phyloP scores from a whole-genome alignment of 2,797 vertebrate species.

The Helarctos malayanus region DNA sequence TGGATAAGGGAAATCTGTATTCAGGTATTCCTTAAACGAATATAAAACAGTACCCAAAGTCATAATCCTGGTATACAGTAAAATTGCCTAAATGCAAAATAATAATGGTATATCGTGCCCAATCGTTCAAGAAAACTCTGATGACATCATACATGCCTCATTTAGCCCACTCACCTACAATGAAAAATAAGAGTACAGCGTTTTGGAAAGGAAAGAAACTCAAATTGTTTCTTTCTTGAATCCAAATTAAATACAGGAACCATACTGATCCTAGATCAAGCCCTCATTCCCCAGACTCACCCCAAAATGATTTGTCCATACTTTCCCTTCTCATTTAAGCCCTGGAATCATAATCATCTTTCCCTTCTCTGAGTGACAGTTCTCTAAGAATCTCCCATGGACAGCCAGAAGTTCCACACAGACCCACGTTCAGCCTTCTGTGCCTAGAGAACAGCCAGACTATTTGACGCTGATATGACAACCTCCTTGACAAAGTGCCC shows the following conservation, averaged over 20 bases:
- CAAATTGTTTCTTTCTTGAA: constrained; percentile 49
- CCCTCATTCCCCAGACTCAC: neutral
- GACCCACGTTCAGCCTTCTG: neutral
- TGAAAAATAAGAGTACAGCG: neutral
- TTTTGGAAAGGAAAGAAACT: constrained; percentile 43
- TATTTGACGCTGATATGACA: neutral
- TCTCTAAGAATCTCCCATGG: neutral
- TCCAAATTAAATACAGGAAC: constrained; percentile 27
- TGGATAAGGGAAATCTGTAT: neutral
- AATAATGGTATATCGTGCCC: neutral
- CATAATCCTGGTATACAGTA: constrained; percentile 5
- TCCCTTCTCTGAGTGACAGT: neutral
- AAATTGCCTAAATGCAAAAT: constrained; percentile 50
- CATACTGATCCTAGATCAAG: constrained; percentile 8
- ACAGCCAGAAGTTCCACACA: neutral
- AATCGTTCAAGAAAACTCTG: neutral
- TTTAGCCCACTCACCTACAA: neutral
- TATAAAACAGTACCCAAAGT: constrained; percentile 27
- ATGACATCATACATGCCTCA: neutral
- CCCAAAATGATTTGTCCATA: neutral
- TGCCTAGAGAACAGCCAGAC: neutral
- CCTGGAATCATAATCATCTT: neutral
- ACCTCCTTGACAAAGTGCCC: constrained; percentile 55
- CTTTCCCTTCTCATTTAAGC: neutral
- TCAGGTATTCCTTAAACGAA: constrained; percentile 36